Evolutionary conservation across 2,113 vertebrate species (phyloP), one percentile per base, ranked within the genome.

Genomic region (Petaurus breviceps): DNA sequence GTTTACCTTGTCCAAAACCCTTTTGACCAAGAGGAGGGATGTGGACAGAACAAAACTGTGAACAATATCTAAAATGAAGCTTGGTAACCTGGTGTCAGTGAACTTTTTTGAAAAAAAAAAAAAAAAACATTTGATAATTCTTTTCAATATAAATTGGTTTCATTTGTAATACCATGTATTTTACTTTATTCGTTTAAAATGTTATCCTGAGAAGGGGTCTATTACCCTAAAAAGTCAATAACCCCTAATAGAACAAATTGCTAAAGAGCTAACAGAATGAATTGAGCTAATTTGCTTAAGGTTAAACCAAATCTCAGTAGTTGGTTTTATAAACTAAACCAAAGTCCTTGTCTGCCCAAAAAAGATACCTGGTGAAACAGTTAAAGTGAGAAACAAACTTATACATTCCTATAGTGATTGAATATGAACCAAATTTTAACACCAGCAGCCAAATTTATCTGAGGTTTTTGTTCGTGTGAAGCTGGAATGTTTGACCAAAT

Each of bases 331-430:
- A 92, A 96, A 95, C 91, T 96, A 96, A 97, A 96, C 91, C 93
- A 96, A 92, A 97, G 92, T 50, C 37, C 19, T 95, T 96, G 53
- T 96, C 92, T 95, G 93, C 19, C 16, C 6, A 22, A 43, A 84
- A 98, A 97, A 97, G 94, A 93, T 95, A 95, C 94, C 61, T 94
- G 95, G 92, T 53, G 10, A 95, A 96, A 93, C 54, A 96, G 54
- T 95, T 91, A 92, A 96, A 93, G 90, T 61, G 92, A 95, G 92
- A 96, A 97, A 96, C 94, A 96, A 97, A 95, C 94, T n/a, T 92
- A 19, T 96, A 49, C 95, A 94, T 95, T 98, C 31, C 93, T 95
- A 23, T 96, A 93, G 90, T 90, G 93, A 94, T 92, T 94, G 95
- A 97, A 95, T 94, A 95, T 91, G 95, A 96, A 89, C 91, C 92